A percentile compares a stretch with the other conserved stretches of the same genome.
Evolutionary conservation across 2,113 vertebrate genomes (phyloP).

Genomic region (Pseudopipra pipra): DNA sequence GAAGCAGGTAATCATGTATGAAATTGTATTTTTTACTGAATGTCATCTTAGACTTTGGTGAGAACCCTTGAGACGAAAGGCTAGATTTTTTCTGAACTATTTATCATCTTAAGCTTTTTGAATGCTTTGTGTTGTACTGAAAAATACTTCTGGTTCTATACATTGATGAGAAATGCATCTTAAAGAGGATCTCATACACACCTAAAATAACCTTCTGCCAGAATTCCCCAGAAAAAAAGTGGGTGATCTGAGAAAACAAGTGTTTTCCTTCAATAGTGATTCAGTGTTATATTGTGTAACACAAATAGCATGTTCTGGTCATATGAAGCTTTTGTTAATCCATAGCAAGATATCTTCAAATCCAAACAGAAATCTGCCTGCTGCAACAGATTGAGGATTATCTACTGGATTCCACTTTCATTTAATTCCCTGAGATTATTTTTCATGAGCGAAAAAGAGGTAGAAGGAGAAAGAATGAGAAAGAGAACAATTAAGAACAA

Average conservation of each 20-base stretch:
- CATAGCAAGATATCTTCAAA: constrained; percentile 26
- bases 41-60: background rate
- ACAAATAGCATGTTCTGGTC: constrained; percentile 37
- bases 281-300: background rate
- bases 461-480: background rate
- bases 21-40: constrained; percentile 1
- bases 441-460: constrained; percentile 1
- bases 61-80: background rate
- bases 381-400: constrained; percentile 57
- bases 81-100: background rate
- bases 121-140: background rate
- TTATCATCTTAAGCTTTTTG: background rate
- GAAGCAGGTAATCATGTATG: background rate
- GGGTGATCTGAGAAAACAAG: background rate
- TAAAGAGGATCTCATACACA: background rate
- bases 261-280: background rate
- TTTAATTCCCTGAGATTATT: constrained; percentile 25
- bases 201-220: background rate
- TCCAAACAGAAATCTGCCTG: constrained; percentile 42
- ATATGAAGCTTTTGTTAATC: constrained; percentile 59
- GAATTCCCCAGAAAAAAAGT: background rate
- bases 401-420: constrained; percentile 29
- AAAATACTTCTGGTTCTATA: background rate
- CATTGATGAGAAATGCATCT: background rate
- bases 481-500: background rate